These are phyloP conservation scores for Rotaria magnacalcarata DNA, from an alignment of 2,888 invertebrate genomes.

Conservation along the genomic window DNA sequence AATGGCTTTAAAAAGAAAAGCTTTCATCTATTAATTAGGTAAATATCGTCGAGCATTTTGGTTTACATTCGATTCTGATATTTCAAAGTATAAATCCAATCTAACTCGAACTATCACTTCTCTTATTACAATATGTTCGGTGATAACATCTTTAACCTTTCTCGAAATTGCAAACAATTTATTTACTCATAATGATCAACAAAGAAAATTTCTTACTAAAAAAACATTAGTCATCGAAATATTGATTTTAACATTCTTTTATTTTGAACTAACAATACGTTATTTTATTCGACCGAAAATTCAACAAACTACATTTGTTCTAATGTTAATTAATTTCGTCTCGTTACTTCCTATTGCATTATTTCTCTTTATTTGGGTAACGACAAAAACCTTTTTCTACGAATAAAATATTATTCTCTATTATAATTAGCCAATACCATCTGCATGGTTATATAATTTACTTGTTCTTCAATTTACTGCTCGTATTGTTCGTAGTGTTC, in stretches of 20 bases:
- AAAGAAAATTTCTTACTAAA: not conserved
- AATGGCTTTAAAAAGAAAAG: too few relatives aligned
- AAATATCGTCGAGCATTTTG: constrained; percentile 32
- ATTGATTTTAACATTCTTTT: not conserved
- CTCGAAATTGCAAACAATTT: not conserved
- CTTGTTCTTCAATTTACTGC: not conserved
- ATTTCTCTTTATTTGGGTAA: not conserved
- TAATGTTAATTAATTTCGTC: not conserved
- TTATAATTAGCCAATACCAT: not conserved
- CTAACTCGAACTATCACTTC: not conserved
- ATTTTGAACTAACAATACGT: not conserved
- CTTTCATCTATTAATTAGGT: not conserved
- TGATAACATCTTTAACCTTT: not conserved
- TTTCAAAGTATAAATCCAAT: not conserved
- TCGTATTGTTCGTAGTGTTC: constrained; percentile 1
- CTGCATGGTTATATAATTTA: not conserved
- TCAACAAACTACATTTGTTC: not conserved
- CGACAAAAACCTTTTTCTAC: not conserved
- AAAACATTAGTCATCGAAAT: not conserved
- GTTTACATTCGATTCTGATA: not conserved
- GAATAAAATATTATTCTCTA: too few relatives aligned
- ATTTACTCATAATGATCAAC: not conserved
- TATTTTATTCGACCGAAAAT: constrained; percentile 8
- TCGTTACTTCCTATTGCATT: not conserved
- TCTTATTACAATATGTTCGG: not conserved